Percentiles rank a stretch among this genome's conserved stretches.
These are phyloP conservation scores for Erynnis tages DNA, from an alignment of 2,888 invertebrate species.

Conservation along the genomic window DNA sequence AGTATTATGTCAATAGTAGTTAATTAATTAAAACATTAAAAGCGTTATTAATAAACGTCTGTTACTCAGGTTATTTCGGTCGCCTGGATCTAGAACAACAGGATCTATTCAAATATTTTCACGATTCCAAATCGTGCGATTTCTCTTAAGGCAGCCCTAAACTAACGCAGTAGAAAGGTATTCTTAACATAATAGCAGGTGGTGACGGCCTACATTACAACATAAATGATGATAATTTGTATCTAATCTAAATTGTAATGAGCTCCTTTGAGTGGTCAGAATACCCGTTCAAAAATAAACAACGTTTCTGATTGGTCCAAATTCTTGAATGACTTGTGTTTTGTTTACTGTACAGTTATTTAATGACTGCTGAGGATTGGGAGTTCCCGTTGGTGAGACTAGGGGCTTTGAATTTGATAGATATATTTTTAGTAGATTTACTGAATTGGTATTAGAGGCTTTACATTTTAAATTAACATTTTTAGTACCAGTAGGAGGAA, in stretches of 20 bases:
- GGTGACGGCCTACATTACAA: constrained; percentile 11
- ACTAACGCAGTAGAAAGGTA: constrained; percentile 4
- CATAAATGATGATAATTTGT: constrained; percentile 36
- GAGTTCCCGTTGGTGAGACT: too few species aligned
- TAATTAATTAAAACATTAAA: too few species aligned
- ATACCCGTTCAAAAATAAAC: constrained; percentile 36
- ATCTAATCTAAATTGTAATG: constrained; percentile 43
- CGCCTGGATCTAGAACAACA: too few species aligned
- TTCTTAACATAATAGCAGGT: constrained; percentile 9
- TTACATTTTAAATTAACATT: too few species aligned
- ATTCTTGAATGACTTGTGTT: constrained; percentile 44
- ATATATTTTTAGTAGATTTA: too few species aligned
- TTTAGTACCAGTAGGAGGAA: too few species aligned
- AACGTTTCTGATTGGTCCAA: constrained; percentile 39
- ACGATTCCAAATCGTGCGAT: not conserved
- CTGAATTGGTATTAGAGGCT: too few species aligned
- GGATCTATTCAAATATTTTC: too few species aligned
- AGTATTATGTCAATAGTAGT: too few species aligned
- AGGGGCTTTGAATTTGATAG: too few species aligned
- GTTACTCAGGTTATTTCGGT: too few species aligned
- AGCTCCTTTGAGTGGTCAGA: constrained; percentile 36
- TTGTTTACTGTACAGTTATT: constrained; percentile 11
- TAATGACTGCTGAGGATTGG: not conserved
- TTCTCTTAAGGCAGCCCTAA: not conserved
- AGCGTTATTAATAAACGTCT: too few species aligned